Conservation (phyloP, 1,140 invertebrate species). For the Macrocentrus cingulum region DNA sequence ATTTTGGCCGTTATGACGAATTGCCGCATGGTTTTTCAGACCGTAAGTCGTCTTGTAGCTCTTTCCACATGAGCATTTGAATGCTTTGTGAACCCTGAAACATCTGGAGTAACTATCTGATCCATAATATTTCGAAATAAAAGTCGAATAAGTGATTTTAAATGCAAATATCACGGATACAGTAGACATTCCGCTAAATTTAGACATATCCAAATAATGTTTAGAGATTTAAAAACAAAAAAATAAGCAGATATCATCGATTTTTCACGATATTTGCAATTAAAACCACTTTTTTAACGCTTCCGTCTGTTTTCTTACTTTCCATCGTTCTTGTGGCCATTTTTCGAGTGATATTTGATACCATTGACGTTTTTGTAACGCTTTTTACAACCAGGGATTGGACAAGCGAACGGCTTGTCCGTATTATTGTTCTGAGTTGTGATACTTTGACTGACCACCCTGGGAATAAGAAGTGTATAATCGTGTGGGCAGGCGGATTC, state of each 20-base stretch:
- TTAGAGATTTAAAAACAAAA: too few species aligned
- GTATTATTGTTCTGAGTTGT: slow-evolving; percentile 33
- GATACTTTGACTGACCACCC: slow-evolving; percentile 29
- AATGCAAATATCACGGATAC: too few species aligned
- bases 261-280: too few species aligned
- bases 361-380: slow-evolving; percentile 87
- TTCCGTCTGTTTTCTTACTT: slow-evolving; percentile 72
- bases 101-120: slow-evolving; percentile 20
- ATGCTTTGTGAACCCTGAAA: slow-evolving; percentile 72
- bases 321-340: slow-evolving; percentile 80
- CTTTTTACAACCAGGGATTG: slow-evolving; percentile 82
- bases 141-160: too few species aligned
- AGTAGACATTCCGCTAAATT: too few species aligned
- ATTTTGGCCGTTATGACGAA: slow-evolving; percentile 60
- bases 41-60: slow-evolving; percentile 78
- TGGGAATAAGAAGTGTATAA: slow-evolving; percentile 30
- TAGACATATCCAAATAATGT: too few species aligned
- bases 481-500: slow-evolving; percentile 20
- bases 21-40: slow-evolving; percentile 69
- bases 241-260: too few species aligned
- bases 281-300: too few species aligned
- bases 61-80: slow-evolving; percentile 80
- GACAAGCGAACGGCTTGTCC: slow-evolving; percentile 80
- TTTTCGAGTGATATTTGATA: slow-evolving; percentile 84
- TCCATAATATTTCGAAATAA: neutral